Evolutionary conservation across 2,113 vertebrate species (phyloP).

Genomic region (Phodopus roborovskii): DNA sequence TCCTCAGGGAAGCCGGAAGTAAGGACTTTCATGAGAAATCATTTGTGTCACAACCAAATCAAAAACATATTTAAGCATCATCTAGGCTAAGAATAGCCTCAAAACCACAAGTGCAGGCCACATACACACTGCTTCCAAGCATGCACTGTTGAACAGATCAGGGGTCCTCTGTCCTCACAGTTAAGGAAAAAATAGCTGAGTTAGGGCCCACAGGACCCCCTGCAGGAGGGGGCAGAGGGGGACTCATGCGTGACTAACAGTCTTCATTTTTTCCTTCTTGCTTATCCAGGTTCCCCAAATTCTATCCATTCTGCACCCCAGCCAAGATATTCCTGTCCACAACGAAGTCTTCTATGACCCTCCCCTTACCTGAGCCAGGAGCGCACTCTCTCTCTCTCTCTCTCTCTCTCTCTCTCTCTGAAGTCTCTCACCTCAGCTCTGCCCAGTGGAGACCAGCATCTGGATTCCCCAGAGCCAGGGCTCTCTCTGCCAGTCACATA

Average conservation of each 20-base stretch:
- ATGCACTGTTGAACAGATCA: neutral
- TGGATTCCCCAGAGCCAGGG: neutral
- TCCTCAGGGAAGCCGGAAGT: neutral
- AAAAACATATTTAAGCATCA: conserved; percentile 34
- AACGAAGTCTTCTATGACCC: neutral
- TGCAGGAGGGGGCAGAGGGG: neutral
- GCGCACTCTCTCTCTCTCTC: too few relatives aligned
- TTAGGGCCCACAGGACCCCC: neutral
- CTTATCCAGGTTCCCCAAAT: neutral
- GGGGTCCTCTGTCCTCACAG: neutral
- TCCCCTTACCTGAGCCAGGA: neutral
- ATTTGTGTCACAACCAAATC: neutral
- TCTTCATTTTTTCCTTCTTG: neutral
- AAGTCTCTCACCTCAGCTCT: neutral
- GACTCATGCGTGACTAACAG: neutral
- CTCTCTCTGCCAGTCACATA: neutral
- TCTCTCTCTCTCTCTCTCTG: neutral
- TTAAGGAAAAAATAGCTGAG: too few relatives aligned
- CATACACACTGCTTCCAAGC: neutral
- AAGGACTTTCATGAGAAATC: neutral
- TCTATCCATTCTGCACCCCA: neutral
- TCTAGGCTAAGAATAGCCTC: neutral
- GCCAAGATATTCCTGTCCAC: neutral
- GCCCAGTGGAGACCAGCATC: neutral
- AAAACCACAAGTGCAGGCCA: neutral